Evolutionary conservation across 2,888 invertebrate genomes (phyloP).

Genomic region (Melanotus villosus): DNA sequence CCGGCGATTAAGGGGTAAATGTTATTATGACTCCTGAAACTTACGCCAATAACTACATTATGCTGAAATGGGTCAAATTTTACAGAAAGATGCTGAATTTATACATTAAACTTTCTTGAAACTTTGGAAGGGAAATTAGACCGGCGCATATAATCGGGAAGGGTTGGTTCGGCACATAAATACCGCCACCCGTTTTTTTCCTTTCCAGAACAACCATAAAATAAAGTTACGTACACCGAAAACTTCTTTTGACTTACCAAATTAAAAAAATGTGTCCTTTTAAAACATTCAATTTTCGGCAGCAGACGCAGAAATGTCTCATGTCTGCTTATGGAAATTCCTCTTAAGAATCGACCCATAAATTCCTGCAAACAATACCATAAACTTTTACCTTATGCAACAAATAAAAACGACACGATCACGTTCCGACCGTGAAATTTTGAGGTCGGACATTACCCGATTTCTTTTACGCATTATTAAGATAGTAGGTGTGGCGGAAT

Average conservation of each 20-base stretch:
- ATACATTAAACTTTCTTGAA: conserved; percentile 42
- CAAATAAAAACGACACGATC: conserved; percentile 32
- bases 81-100: conserved; percentile 38
- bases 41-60: conserved; percentile 61
- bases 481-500: conserved; percentile 6
- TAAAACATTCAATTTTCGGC: conserved; percentile 19
- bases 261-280: conserved; percentile 16
- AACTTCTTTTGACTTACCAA: neutral
- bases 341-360: conserved; percentile 1
- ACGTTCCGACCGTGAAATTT: conserved; percentile 43
- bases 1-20: conserved; percentile 61
- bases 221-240: conserved; percentile 2
- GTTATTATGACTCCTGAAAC: conserved; percentile 61
- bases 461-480: conserved; percentile 23
- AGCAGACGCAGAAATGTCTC: neutral
- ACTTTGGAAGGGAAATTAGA: conserved; percentile 32
- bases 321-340: no score
- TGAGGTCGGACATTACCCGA: conserved; percentile 39
- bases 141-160: conserved; percentile 23
- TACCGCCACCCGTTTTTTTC: conserved; percentile 10
- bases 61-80: conserved; percentile 57
- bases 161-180: conserved; percentile 31
- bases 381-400: conserved; percentile 37
- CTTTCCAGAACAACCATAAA: conserved; percentile 5
- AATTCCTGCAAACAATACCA: conserved; percentile 10